Base-by-base conservation (phyloP, 2,797 vertebrate species). In the Coilia nasus region DNA sequence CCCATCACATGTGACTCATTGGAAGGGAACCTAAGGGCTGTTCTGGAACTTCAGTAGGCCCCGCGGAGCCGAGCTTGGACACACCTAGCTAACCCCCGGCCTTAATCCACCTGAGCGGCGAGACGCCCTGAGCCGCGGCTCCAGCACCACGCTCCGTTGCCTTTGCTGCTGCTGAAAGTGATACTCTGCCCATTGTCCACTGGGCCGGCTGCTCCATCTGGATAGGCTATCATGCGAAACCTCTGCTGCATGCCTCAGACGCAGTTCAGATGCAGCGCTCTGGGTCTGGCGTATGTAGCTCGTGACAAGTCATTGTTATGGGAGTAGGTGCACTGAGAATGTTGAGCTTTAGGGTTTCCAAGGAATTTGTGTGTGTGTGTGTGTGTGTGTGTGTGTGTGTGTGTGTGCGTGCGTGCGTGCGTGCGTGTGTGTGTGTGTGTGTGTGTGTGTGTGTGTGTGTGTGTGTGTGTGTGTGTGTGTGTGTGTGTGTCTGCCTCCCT, bases 401-500 rank as follows among this genome's bases (percentile, higher is more conserved):
- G 59, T 62, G 59, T 23, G 59, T n/a, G 59, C 5, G 59, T 25
- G 60, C 10, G 60, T 25, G 60, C 1, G 60, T 23, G 60, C 7
- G 60, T 5, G 60, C 0, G 60, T 11, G 60, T 25, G 60, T 21
- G 59, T 62, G 21, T 62, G 59, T 23, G 21, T 62, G 59, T 62
- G 59, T 23, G 59, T 62, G 60, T 64, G 60, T 25, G 60, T 64
- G 60, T 75, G 28, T 75, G 31, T 75, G 67, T 75, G 67, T 41
- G 31, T 75, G 67, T 7, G 5, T 19, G 28, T 62, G 21, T 62
- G 59, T 62, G 59, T n/a, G 59, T n/a, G 59, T 25, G 60, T 10
- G 60, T 67, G 62, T 75, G 67, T 75, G 31, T 75, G 67, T 7
- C 0, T 19, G 15, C 14, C 31, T 93, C 93, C 94, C 92, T 94